Evolutionary conservation across 2,888 invertebrate species (phyloP).

Genomic region (Habroteleia sp.): DNA sequence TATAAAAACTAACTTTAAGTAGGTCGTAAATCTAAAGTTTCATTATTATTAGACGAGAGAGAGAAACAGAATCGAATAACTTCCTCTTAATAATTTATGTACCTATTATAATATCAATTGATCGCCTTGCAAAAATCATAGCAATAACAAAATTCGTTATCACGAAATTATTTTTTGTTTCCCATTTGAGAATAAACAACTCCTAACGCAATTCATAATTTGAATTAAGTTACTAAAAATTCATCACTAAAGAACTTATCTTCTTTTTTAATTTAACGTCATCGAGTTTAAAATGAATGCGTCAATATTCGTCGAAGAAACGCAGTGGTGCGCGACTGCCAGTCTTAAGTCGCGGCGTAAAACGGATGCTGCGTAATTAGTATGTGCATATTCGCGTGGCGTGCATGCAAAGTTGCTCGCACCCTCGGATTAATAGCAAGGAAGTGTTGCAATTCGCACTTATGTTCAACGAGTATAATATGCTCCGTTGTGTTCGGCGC

Average conservation of each 20-base stretch:
- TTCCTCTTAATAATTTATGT: too few relatives aligned
- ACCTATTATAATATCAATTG: too few relatives aligned
- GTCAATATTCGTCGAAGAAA: conserved; percentile 33
- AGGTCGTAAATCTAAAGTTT: too few relatives aligned
- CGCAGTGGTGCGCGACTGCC: conserved; percentile 19
- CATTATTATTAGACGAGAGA: too few relatives aligned
- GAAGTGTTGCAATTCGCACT: conserved; percentile 87
- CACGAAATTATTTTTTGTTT: too few relatives aligned
- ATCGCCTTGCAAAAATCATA: too few relatives aligned
- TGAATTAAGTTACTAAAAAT: conserved; percentile 47
- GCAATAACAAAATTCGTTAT: too few relatives aligned
- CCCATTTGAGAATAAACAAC: too few relatives aligned
- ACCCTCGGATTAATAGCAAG: conserved; percentile 82
- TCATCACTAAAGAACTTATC: neutral
- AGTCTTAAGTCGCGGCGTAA: conserved; percentile 66
- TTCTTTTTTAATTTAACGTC: too few relatives aligned
- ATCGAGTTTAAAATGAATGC: conserved; percentile 32
- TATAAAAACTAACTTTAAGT: too few relatives aligned
- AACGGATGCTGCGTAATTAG: conserved; percentile 79
- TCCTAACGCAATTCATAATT: too few relatives aligned
- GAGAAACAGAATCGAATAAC: too few relatives aligned
- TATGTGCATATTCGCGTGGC: conserved; percentile 78
- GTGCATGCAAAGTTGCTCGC: conserved; percentile 75
- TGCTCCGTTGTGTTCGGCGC: conserved; percentile 80
- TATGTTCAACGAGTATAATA: conserved; percentile 86